phyloP scores from a whole-genome alignment of 2,888 invertebrate genomes.

The Eupithecia centaureata region DNA sequence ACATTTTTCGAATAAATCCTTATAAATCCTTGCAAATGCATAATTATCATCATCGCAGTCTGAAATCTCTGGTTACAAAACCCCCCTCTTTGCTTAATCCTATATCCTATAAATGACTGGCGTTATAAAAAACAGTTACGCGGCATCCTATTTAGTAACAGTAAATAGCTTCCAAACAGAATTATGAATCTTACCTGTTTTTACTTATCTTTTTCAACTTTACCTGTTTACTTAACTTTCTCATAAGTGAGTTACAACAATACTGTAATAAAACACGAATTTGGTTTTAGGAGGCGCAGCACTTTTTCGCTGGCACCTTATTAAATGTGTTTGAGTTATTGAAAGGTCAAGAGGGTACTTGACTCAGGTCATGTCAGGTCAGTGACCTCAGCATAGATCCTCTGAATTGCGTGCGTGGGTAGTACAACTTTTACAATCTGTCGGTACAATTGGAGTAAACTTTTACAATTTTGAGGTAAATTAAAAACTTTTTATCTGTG shows the following conservation, averaged over 20 bases:
- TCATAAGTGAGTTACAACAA: not conserved
- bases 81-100: not conserved
- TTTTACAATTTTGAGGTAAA: constrained; percentile 1
- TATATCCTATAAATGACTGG: not conserved
- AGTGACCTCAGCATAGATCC: not conserved
- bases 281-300: not conserved
- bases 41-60: not conserved
- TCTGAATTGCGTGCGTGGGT: constrained; percentile 8
- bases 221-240: not conserved
- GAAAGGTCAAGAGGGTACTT: constrained; percentile 1
- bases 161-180: not conserved
- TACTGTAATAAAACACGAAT: not conserved
- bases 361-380: not conserved
- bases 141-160: not conserved
- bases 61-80: not conserved
- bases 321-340: not conserved
- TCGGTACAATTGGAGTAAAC: not conserved
- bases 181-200: too few species aligned
- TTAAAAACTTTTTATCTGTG: not conserved
- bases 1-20: too few species aligned
- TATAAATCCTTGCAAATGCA: too few species aligned
- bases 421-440: not conserved
- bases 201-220: not conserved
- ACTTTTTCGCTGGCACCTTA: not conserved
- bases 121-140: not conserved